phyloP scores from a whole-genome alignment of 2,888 invertebrate genomes.

The Ichneumoninae sp. region DNA sequence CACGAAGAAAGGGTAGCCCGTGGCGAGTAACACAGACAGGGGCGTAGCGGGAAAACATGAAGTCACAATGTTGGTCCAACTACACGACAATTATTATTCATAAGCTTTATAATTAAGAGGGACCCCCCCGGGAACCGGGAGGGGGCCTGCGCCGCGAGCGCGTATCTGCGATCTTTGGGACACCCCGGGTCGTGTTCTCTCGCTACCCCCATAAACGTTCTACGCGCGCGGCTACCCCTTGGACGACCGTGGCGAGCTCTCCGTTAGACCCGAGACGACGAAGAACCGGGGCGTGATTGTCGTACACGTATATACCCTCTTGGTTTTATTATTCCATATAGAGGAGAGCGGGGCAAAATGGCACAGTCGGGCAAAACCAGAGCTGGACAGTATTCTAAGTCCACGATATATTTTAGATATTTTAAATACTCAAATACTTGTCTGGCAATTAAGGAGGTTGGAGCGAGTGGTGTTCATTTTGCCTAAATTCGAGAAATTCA shows the following conservation, averaged over 20 bases:
- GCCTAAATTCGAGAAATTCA: too few relatives aligned
- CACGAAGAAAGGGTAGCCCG: conserved; percentile 80
- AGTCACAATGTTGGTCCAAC: conserved; percentile 84
- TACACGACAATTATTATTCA: conserved; percentile 84
- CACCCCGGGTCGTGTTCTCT: conserved; percentile 66
- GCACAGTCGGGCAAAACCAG: too few relatives aligned
- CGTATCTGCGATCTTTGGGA: conserved; percentile 75
- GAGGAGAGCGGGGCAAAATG: too few relatives aligned
- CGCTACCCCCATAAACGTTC: conserved; percentile 44
- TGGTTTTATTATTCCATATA: conserved; percentile 20
- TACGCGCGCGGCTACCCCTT: conserved; percentile 33
- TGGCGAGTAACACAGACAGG: conserved; percentile 79
- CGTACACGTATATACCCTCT: conserved; percentile 47
- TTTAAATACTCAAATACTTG: too few relatives aligned
- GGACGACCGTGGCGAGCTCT: conserved; percentile 19
- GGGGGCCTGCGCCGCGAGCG: conserved; percentile 50
- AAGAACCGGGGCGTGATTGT: conserved; percentile 68
- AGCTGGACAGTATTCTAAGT: too few relatives aligned
- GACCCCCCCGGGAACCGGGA: conserved; percentile 68
- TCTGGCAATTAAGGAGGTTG: too few relatives aligned
- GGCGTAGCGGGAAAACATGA: conserved; percentile 83
- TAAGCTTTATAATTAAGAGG: conserved; percentile 83
- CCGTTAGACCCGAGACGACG: conserved; percentile 63
- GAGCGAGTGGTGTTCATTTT: too few relatives aligned
- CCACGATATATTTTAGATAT: too few relatives aligned